Evolutionary conservation across 2,888 invertebrate species (phyloP), one percentile per base, ranked within the genome.

Genomic region (Anthoptus insignis): DNA sequence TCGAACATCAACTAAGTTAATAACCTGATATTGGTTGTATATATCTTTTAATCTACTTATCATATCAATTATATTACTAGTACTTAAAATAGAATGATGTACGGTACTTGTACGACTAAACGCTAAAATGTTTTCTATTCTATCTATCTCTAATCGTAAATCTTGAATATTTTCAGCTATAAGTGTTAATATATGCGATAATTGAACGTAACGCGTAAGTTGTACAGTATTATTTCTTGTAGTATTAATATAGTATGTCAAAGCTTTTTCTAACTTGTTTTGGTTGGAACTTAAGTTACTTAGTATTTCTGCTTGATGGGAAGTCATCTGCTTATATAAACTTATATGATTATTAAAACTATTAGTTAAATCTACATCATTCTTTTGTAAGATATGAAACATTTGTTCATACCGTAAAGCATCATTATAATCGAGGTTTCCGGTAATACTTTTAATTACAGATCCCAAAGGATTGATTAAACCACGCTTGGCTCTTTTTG

Each of bases 91-190:
- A 58, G 58, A 58, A 42, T 58, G 58, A 42, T 58, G 58, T 14
- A 58, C 32, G 19, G 45, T 47, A 34, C 32, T 32, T 32, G 32
- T 32, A 32, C 32, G 32, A 32, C 58, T 58, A 58, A 47, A 58
- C 16, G 57, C 57, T 57, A 57, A 57, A 42, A 57, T 57, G 19
- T 57, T 57, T 42, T 57, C 57, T 24, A 57, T 24, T n/a, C 57
- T 39, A 8, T 42, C 22, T 54, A 32, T 32, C 32, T 32, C 54
- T 47, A 47, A 22, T 13, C 37, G 16, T 34, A 54, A 54, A 11
- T 54, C 54, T 13, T 54, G 32, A 37, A 54, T 32, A 34, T 54
- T 54, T 16, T 54, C 54, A 21, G 21, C 29, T 34, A 54, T 37
- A n/a, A 54, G 9, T 29, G 27, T 54, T 29, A 37, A 54, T 21